These are phyloP conservation scores for Sebastolobus alascanus DNA, from an alignment of 2,797 vertebrate species.

Conservation along the genomic window DNA sequence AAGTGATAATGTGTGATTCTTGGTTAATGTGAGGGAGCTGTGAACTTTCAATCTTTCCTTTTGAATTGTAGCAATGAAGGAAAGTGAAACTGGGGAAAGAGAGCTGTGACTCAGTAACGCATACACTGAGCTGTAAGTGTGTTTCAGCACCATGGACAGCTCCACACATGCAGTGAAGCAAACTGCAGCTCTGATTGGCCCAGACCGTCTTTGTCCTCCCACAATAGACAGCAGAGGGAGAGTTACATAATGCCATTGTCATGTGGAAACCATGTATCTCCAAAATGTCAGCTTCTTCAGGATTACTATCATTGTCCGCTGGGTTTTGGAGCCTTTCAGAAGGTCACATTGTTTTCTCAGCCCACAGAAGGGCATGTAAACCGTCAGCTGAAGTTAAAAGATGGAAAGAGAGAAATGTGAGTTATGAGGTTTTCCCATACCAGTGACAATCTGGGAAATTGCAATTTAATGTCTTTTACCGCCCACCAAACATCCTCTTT, in stretches of 20 bases:
- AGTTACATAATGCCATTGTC: constrained; percentile 17
- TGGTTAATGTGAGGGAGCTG: constrained; percentile 18
- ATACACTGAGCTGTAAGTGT: background rate
- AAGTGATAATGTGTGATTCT: constrained; percentile 15
- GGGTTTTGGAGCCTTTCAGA: background rate
- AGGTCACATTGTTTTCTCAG: constrained; percentile 8
- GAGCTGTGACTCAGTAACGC: background rate
- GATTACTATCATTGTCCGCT: background rate
- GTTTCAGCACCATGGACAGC: constrained; percentile 69
- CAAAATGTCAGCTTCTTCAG: constrained; percentile 9
- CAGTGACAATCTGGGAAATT: constrained; percentile 11
- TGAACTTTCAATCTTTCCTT: background rate
- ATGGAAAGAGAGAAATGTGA: background rate
- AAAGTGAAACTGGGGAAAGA: background rate
- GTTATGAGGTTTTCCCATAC: background rate
- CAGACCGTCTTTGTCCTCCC: constrained; percentile 17
- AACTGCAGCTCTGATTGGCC: constrained; percentile 36
- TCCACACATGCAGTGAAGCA: background rate
- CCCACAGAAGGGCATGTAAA: background rate
- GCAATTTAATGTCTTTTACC: constrained; percentile 12
- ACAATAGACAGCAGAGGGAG: constrained; percentile 11
- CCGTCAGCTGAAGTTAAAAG: background rate
- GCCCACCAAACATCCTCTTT: background rate
- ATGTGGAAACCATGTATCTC: background rate
- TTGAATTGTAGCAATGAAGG: background rate